Evolutionary conservation across 2,113 vertebrate species (phyloP), one percentile per base, ranked within the genome.

Genomic region (Engraulis encrasicolus): DNA sequence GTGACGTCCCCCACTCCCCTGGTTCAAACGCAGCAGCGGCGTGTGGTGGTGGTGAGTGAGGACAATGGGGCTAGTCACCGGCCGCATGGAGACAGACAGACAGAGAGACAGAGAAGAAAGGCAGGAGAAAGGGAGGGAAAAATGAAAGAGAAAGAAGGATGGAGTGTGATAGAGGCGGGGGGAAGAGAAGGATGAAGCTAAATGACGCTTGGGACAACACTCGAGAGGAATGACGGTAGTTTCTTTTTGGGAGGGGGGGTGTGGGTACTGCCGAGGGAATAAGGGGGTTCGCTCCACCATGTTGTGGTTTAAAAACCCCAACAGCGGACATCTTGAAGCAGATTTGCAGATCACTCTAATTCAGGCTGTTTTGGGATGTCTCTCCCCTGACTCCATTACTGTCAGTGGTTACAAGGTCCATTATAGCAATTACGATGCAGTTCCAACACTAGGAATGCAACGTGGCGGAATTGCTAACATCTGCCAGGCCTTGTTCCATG

Each of bases 391-490:
- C 91, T 94, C 92, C 91, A 94, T 94, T 94, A 94, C 91, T 93
- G 92, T 94, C 93, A 94, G 90, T 85, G 90, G 93, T 93, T 92
- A 92, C 92, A 85, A 89, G 90, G 91, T 92, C 93, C 91, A 94
- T 93, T 94, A 94, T 89, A 90, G 92, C 92, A 94, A 95, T 95
- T 95, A 94, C 90, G 89, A 92, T 87, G 78, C 84, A 85, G 87
- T 92, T 92, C 91, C 89, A 93, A 92, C 91, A 92, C 91, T 91
- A 90, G 93, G 92, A 93, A 95, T 94, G 90, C 92, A 92, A 88
- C 88, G 86, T 86, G 80, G 50, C 81, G 77, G 90, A 94, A 95
- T 95, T 95, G 93, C 89, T 94, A 95, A 95, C 94, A 95, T 95
- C 91, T 95, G 94, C 91, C 78, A 80, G 78, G 80, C 91, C n/a